Evolutionary conservation across 2,888 invertebrate species (phyloP), one percentile per base, ranked within the genome.

Genomic region (Eristalis intricaria): DNA sequence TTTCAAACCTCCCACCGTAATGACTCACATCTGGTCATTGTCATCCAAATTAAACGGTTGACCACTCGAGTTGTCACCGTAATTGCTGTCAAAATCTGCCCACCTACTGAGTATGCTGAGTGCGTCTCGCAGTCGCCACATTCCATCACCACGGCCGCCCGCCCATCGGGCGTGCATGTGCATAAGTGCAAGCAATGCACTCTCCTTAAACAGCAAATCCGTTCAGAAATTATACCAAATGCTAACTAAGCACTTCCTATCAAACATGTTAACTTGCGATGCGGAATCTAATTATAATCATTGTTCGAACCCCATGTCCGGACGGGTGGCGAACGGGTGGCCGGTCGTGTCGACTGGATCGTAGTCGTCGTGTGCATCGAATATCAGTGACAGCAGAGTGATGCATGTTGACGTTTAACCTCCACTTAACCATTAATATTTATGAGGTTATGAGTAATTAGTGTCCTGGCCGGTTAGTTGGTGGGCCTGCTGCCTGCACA

Each of bases 241-340:
- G 87, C 76, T 80, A 84, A 87, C 84, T 76, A 84, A 84, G 87
- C 87, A 87, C 79, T 87, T 87, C 87, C 87, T 87, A 76, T 87
- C 84, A 87, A 87, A 87, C 68, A 79, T 87, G 76, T 87, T 87
- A 84, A 79, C 79, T 87, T 84, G 84, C 76, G 56, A 79, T 73
- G 74, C 50, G 29, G 63, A 84, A 87, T 87, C 75, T 84, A 87
- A 87, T 87, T 87, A 87, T 79, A 75, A 79, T 83, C 76, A 87
- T 87, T 87, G 76, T 87, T 84, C 32, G 70, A 70, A 64, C 35
- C 19, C 50, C 19, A 19, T 0, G 19, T 8, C 1, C 0, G 13
- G 43, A 5, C 43, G 50, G 1, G 4, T n/a, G 50, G 2, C 8
- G 50, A 19, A 8, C 19, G 50, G n/a, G n/a, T 43, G 43, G n/a